Conservation (phyloP, 2,113 vertebrate genomes). For the Neopipo cinnamomea region DNA sequence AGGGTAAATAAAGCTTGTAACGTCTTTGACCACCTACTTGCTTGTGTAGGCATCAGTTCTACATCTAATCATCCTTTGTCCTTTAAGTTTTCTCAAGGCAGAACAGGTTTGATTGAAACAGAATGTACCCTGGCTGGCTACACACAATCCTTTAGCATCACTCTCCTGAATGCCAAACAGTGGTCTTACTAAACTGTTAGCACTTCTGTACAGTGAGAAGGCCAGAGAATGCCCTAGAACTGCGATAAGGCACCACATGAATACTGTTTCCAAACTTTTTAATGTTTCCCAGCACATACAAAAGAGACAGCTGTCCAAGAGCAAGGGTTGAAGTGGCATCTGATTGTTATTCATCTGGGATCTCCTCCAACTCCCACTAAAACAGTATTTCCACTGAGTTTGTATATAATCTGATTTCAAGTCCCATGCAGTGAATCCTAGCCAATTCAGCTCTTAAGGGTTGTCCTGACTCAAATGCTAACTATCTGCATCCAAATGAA, state of each 20-base stretch:
- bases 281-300: conserved; percentile 41
- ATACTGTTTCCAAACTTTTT: conserved; percentile 52
- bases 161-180: neutral
- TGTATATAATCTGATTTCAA: conserved; percentile 39
- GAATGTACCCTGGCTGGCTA: neutral
- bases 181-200: neutral
- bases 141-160: neutral
- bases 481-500: conserved; percentile 34
- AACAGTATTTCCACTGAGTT: conserved; percentile 30
- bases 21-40: conserved; percentile 22
- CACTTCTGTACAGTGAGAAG: neutral
- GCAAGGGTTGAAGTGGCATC: conserved; percentile 43
- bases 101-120: neutral
- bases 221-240: neutral
- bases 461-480: conserved; percentile 37
- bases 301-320: conserved; percentile 39
- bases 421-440: conserved; percentile 3
- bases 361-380: conserved; percentile 27
- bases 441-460: conserved; percentile 28
- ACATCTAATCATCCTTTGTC: neutral
- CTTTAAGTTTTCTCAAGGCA: conserved; percentile 5
- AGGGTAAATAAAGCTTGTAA: neutral
- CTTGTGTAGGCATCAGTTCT: neutral
- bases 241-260: neutral
- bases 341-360: conserved; percentile 50